A percentile compares a stretch with the other conserved stretches of the same genome.
Conservation (phyloP, 2,888 invertebrate species). For the Calliphora vomitoria region DNA sequence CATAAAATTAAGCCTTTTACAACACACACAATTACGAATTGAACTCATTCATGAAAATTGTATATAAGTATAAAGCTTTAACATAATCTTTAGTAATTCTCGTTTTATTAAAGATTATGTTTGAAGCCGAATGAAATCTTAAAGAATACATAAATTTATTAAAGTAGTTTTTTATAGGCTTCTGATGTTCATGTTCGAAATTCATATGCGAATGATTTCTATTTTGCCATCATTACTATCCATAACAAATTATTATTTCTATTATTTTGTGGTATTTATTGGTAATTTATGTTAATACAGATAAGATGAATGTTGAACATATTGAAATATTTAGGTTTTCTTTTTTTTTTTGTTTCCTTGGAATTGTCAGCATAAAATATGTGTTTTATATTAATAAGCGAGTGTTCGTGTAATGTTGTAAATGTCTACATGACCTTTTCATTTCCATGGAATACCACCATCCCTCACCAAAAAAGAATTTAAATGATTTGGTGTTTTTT, state of each 20-base stretch:
- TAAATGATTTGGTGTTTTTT: neutral
- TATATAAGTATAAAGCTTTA: neutral
- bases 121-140: neutral
- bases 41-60: slow-evolving; percentile 12
- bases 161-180: too few species aligned
- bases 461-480: neutral
- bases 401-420: neutral
- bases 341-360: neutral
- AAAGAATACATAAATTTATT: neutral
- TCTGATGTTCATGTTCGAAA: too few species aligned
- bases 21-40: neutral
- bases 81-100: neutral
- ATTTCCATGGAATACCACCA: neutral
- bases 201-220: neutral
- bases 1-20: neutral
- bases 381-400: neutral
- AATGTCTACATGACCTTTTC: slow-evolving; percentile 20
- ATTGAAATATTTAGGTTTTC: slow-evolving; percentile 13
- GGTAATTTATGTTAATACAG: neutral
- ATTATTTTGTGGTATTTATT: slow-evolving; percentile 1
- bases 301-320: neutral
- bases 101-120: neutral
- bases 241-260: neutral
- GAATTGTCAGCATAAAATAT: slow-evolving; percentile 25
- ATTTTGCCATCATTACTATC: slow-evolving; percentile 17